A percentile compares a stretch with the other conserved stretches of the same genome.
phyloP scores from a whole-genome alignment of 1,140 invertebrate species.

The Pomacea maculata region DNA sequence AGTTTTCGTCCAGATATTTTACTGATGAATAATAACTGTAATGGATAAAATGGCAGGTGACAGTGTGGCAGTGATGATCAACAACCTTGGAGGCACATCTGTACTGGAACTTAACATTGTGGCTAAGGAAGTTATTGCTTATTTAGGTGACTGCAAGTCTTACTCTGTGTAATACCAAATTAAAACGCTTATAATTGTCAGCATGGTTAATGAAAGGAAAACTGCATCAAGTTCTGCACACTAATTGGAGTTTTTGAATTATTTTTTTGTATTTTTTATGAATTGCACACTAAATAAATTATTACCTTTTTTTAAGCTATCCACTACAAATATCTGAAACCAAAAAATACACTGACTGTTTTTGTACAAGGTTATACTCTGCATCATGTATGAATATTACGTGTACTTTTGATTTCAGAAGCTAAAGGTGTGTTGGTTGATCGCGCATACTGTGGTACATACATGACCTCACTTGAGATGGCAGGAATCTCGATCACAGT shows the following conservation, averaged over 20 bases:
- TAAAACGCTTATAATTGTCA: neutral
- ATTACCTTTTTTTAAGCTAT: too few species aligned
- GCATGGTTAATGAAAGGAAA: too few species aligned
- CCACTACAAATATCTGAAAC: too few species aligned
- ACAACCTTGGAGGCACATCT: slow-evolving; percentile 83
- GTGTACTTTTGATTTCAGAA: slow-evolving; percentile 53
- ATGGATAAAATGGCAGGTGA: slow-evolving; percentile 55
- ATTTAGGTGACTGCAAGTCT: slow-evolving; percentile 55
- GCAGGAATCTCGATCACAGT: slow-evolving; percentile 80
- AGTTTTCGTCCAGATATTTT: too few species aligned
- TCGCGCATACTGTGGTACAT: slow-evolving; percentile 75
- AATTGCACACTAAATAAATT: too few species aligned
- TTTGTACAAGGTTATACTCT: neutral
- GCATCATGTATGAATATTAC: neutral
- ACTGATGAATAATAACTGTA: too few species aligned
- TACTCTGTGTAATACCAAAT: neutral
- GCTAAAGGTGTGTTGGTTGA: slow-evolving; percentile 69
- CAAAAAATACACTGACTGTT: too few species aligned
- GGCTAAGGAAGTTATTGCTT: slow-evolving; percentile 73
- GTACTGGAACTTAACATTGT: slow-evolving; percentile 82
- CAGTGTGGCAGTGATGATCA: slow-evolving; percentile 76
- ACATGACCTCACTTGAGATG: slow-evolving; percentile 86
- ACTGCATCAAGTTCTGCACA: too few species aligned
- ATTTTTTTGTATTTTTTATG: too few species aligned
- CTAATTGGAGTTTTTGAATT: too few species aligned